A percentile compares a stretch with the other conserved stretches of the same genome.
These are phyloP conservation scores for Selenia dentaria DNA, from an alignment of 2,888 invertebrate genomes.

Conservation along the genomic window DNA sequence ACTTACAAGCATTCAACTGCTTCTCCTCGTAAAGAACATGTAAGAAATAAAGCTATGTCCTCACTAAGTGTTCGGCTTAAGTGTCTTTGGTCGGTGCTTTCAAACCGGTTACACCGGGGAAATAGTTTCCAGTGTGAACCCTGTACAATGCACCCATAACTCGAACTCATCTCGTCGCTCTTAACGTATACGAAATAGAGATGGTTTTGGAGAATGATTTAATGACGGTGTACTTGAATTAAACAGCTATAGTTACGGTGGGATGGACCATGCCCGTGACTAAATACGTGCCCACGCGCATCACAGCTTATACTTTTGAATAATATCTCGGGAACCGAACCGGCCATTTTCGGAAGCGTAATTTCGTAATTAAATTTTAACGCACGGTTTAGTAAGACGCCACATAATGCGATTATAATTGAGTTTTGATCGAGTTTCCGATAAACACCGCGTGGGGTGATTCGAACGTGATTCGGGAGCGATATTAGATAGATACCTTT, in stretches of 20 bases:
- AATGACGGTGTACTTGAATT: constrained; percentile 47
- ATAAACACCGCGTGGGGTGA: constrained; percentile 41
- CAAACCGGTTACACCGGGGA: constrained; percentile 68
- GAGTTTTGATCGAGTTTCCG: constrained; percentile 58
- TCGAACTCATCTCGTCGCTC: constrained; percentile 1
- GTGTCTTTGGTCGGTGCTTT: constrained; percentile 52
- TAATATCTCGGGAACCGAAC: constrained; percentile 48
- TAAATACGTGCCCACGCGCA: constrained; percentile 77
- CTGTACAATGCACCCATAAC: constrained; percentile 35
- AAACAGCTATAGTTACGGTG: constrained; percentile 60
- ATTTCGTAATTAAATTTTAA: constrained; percentile 71
- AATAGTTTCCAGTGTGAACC: constrained; percentile 64
- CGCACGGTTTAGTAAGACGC: constrained; percentile 67
- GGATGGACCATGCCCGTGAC: constrained; percentile 65
- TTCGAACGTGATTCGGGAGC: constrained; percentile 27
- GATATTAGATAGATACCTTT: constrained; percentile 10
- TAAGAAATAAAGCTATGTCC: constrained; percentile 54
- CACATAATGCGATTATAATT: constrained; percentile 69
- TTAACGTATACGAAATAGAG: constrained; percentile 13
- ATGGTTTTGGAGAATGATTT: constrained; percentile 6
- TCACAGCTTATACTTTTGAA: constrained; percentile 62
- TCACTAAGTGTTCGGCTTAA: constrained; percentile 53
- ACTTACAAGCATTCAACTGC: constrained; percentile 33
- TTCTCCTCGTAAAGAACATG: constrained; percentile 35
- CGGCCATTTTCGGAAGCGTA: constrained; percentile 61